These are phyloP conservation scores for Clitarchus hookeri DNA, from an alignment of 2,888 invertebrate genomes.

Conservation along the genomic window DNA sequence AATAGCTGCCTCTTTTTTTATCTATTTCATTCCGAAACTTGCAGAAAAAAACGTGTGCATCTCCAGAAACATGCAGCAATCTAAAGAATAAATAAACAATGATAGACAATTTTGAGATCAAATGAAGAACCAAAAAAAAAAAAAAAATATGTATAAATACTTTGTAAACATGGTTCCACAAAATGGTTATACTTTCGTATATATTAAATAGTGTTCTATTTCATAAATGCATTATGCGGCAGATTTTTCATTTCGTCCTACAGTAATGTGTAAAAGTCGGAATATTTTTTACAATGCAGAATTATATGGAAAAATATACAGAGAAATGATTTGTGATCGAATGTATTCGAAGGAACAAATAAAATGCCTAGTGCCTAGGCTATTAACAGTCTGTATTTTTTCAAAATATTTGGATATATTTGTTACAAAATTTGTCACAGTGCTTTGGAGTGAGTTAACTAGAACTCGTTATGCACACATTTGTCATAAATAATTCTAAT, in stretches of 20 bases:
- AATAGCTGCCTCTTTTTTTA: conserved; percentile 24
- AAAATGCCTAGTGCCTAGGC: conserved; percentile 10
- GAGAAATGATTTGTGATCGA: neutral
- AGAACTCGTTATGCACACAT: neutral
- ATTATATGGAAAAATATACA: conserved; percentile 21
- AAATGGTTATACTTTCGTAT: conserved; percentile 35
- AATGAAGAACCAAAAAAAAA: neutral
- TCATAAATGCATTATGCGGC: conserved; percentile 30
- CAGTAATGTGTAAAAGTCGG: conserved; percentile 30
- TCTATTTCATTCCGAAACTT: conserved; percentile 36
- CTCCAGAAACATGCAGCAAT: neutral
- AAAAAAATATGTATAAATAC: neutral
- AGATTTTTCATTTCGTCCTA: conserved; percentile 36
- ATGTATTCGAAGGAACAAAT: conserved; percentile 1
- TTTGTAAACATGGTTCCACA: conserved; percentile 25
- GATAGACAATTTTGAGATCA: neutral
- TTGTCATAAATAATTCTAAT: neutral
- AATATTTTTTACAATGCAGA: conserved; percentile 39
- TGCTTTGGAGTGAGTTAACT: neutral
- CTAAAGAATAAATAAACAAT: conserved; percentile 26
- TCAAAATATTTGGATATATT: neutral
- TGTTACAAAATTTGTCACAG: conserved; percentile 23
- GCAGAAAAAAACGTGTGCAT: conserved; percentile 30
- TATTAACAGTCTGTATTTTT: conserved; percentile 18
- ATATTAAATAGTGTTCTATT: conserved; percentile 39